phyloP scores from a whole-genome alignment of 2,888 invertebrate species.

The Tenthredo amoena region DNA sequence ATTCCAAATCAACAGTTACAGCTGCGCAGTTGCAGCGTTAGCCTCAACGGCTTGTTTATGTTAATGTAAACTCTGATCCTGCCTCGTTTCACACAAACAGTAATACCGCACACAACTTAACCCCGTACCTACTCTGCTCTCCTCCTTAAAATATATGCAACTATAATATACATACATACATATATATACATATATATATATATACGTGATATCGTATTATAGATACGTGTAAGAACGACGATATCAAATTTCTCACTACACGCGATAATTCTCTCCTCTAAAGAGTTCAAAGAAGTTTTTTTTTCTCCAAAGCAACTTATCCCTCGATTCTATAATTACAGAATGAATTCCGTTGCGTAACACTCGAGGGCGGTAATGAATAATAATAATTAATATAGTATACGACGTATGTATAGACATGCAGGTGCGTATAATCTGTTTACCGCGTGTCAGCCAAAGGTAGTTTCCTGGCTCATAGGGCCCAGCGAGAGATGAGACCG shows the following conservation, averaged over 20 bases:
- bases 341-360: too few relatives aligned
- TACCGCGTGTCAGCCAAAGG: slow-evolving; percentile 58
- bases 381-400: neutral
- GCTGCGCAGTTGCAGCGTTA: slow-evolving; percentile 48
- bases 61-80: slow-evolving; percentile 57
- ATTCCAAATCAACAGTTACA: slow-evolving; percentile 52
- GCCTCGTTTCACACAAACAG: slow-evolving; percentile 17
- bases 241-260: neutral
- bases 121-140: neutral
- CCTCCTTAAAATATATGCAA: neutral
- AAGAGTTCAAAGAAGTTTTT: neutral
- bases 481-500: slow-evolving; percentile 54
- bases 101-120: neutral
- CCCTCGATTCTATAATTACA: too few relatives aligned
- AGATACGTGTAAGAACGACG: neutral
- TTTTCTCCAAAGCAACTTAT: too few relatives aligned
- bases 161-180: neutral
- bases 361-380: too few relatives aligned
- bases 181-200: too few relatives aligned
- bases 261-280: neutral
- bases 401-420: slow-evolving; percentile 33
- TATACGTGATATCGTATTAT: neutral
- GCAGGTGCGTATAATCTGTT: slow-evolving; percentile 68
- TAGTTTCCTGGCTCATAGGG: slow-evolving; percentile 2
- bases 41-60: slow-evolving; percentile 59